A percentile compares a stretch with the other conserved stretches of the same genome.
Evolutionary conservation across 2,888 invertebrate species (phyloP).

Genomic region (Prenolepis imparis): DNA sequence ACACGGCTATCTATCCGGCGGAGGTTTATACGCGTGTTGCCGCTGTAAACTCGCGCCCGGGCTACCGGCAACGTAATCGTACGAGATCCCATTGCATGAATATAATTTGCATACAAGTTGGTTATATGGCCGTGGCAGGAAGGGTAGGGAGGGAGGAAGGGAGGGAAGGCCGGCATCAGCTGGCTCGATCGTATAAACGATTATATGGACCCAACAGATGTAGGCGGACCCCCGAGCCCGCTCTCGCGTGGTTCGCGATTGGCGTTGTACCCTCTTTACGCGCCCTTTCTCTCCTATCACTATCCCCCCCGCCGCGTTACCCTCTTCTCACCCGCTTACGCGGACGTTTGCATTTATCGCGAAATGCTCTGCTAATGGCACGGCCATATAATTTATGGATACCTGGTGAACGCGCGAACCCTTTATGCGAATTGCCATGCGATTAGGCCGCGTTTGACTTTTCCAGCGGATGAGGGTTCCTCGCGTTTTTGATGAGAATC

Average conservation of each 20-base stretch:
- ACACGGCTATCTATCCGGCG: slow-evolving; percentile 83
- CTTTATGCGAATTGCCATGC: slow-evolving; percentile 20
- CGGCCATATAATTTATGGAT: slow-evolving; percentile 78
- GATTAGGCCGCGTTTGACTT: slow-evolving; percentile 12
- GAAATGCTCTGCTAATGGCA: slow-evolving; percentile 82
- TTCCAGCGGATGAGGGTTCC: not conserved
- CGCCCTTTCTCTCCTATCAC: slow-evolving; percentile 54
- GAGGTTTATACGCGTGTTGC: slow-evolving; percentile 86
- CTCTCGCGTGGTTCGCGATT: slow-evolving; percentile 75
- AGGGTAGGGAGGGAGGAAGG: not conserved
- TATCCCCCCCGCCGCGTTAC: slow-evolving; percentile 28
- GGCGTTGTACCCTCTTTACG: slow-evolving; percentile 74
- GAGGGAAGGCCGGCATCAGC: slow-evolving; percentile 82
- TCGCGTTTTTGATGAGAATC: not conserved
- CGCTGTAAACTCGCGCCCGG: slow-evolving; percentile 85
- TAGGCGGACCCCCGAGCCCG: slow-evolving; percentile 82
- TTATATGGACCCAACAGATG: slow-evolving; percentile 86
- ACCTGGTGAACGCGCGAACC: slow-evolving; percentile 55
- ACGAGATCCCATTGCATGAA: slow-evolving; percentile 86
- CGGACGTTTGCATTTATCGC: slow-evolving; percentile 77
- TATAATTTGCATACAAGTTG: slow-evolving; percentile 86
- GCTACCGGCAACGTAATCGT: slow-evolving; percentile 83
- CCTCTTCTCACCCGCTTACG: slow-evolving; percentile 14
- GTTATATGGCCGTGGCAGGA: slow-evolving; percentile 79
- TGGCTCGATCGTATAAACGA: slow-evolving; percentile 86